These are phyloP conservation scores for Datnioides undecimradiatus DNA, from an alignment of 2,113 vertebrate genomes.

Conservation along the genomic window DNA sequence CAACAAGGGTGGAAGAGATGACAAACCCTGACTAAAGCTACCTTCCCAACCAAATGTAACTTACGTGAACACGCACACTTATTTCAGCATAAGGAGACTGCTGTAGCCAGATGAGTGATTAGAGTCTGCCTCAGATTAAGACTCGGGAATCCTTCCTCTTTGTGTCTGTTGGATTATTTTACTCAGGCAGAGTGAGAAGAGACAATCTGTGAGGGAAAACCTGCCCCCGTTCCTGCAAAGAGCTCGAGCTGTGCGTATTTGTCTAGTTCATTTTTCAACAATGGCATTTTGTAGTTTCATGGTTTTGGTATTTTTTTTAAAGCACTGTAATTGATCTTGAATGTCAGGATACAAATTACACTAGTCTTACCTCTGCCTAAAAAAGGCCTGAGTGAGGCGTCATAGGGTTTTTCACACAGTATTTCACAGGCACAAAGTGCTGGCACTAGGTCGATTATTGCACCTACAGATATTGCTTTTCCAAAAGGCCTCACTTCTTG, in stretches of 20 bases:
- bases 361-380: not conserved
- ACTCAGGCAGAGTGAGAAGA: slow-evolving; percentile 18
- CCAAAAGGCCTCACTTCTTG: not conserved
- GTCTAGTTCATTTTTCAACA: not conserved
- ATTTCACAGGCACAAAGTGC: not conserved
- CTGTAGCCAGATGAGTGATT: slow-evolving; percentile 35
- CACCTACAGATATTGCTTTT: slow-evolving; percentile 23
- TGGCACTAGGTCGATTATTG: not conserved
- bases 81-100: not conserved
- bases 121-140: slow-evolving; percentile 27
- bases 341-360: not conserved
- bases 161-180: not conserved
- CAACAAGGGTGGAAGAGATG: too few relatives aligned
- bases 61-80: not conserved
- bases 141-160: slow-evolving; percentile 12
- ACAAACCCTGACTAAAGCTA: too few relatives aligned
- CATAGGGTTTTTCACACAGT: not conserved
- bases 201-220: slow-evolving; percentile 2
- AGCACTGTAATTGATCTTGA: not conserved
- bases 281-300: too few relatives aligned
- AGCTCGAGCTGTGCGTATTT: not conserved
- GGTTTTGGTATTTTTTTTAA: not conserved
- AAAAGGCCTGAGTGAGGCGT: not conserved
- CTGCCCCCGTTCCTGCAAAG: not conserved
- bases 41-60: not conserved